Conservation (phyloP, 2,888 invertebrate genomes). For the Heliconius sara region DNA sequence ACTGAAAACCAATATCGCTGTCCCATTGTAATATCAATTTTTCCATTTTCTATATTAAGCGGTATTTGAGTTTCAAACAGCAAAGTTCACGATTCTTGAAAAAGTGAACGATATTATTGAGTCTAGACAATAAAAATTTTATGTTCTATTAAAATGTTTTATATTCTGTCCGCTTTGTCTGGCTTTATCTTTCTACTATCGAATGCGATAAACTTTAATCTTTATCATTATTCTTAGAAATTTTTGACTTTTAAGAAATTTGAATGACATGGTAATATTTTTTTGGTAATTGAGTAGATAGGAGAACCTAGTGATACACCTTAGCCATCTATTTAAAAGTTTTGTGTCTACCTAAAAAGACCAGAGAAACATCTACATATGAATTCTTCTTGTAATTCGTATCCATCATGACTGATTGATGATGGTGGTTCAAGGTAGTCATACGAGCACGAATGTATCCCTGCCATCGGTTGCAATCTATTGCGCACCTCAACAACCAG, state of each 20-base stretch:
- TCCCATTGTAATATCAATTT: slow-evolving; percentile 11
- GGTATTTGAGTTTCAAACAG: slow-evolving; percentile 13
- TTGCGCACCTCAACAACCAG: no score
- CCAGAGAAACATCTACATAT: no score
- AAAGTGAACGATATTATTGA: slow-evolving; percentile 20
- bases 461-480: no score
- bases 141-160: slow-evolving; percentile 32
- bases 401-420: no score
- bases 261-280: background rate
- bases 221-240: background rate
- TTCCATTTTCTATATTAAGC: slow-evolving; percentile 21
- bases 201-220: slow-evolving; percentile 2
- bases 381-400: no score
- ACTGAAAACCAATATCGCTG: background rate
- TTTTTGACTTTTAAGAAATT: background rate
- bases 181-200: background rate
- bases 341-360: background rate
- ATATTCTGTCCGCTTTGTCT: slow-evolving; percentile 27
- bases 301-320: background rate
- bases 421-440: no score
- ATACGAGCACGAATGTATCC: no score
- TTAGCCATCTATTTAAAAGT: background rate
- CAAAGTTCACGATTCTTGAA: slow-evolving; percentile 19
- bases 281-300: background rate
- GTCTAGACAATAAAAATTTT: slow-evolving; percentile 36